Evolutionary conservation across 2,113 vertebrate species (phyloP).

Genomic region (Indri indri): DNA sequence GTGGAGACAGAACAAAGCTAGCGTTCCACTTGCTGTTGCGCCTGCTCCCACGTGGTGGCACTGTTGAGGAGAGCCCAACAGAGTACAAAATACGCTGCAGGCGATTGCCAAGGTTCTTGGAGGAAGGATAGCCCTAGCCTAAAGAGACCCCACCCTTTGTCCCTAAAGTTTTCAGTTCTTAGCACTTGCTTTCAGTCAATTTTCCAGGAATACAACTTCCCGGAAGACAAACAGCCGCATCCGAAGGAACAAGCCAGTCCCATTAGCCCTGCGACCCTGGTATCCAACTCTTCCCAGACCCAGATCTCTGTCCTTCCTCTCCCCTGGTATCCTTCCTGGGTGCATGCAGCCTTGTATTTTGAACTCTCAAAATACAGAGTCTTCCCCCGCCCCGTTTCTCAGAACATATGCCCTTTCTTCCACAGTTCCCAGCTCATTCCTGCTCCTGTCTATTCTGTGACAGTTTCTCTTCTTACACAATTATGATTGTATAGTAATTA

Average conservation of each 20-base stretch:
- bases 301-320: neutral
- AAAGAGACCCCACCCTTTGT: neutral
- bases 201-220: neutral
- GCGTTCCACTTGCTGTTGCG: neutral
- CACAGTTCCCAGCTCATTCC: neutral
- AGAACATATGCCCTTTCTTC: neutral
- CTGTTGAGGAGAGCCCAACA: neutral
- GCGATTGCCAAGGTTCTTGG: neutral
- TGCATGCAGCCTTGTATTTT: neutral
- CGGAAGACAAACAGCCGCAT: neutral
- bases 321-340: neutral
- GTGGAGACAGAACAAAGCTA: rapidly evolving
- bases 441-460: neutral
- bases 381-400: neutral
- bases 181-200: neutral
- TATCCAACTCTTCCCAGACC: neutral
- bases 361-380: neutral
- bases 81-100: neutral
- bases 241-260: neutral
- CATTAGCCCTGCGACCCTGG: neutral
- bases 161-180: neutral
- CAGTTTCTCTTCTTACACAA: neutral
- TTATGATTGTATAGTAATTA: neutral
- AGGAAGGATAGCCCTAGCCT: neutral
- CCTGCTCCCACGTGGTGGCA: constrained; percentile 36